Evolutionary conservation across 2,113 vertebrate species (phyloP).

Genomic region (Gasterosteus nipponicus): DNA sequence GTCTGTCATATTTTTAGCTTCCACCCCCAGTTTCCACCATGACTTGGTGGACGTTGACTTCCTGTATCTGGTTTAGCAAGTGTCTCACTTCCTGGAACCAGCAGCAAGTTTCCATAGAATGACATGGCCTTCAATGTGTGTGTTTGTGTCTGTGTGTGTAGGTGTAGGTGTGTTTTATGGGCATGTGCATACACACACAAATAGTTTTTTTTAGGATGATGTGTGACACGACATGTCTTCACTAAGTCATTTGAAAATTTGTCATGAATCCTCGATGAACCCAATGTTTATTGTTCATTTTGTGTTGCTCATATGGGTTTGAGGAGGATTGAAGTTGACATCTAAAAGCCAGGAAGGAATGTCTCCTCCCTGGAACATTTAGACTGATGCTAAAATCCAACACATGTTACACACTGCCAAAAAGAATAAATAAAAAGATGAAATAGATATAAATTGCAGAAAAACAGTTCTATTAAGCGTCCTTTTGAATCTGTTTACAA

Average conservation of each 20-base stretch:
- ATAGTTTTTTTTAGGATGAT: background rate
- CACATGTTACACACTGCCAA: background rate
- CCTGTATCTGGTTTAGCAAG: constrained; percentile 61
- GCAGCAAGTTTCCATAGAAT: constrained; percentile 35
- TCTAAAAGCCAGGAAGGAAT: background rate
- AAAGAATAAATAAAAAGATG: background rate
- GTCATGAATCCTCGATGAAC: background rate
- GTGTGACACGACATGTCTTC: background rate
- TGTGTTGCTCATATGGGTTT: background rate
- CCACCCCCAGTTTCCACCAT: constrained; percentile 68
- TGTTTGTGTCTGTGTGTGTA: background rate
- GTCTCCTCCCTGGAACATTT: background rate
- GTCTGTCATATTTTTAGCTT: constrained; percentile 65
- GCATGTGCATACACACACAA: background rate
- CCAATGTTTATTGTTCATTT: background rate
- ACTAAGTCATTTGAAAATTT: background rate
- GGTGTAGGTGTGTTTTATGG: background rate
- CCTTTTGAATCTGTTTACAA: background rate
- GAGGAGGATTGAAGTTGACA: background rate
- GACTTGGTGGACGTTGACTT: constrained; percentile 62
- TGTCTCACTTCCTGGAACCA: constrained; percentile 45
- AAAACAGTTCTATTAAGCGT: background rate
- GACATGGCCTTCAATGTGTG: background rate
- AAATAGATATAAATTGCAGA: background rate
- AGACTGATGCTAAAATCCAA: background rate